Base-by-base conservation (phyloP, 1,140 invertebrate genomes). In the Colletes latitarsis region DNA sequence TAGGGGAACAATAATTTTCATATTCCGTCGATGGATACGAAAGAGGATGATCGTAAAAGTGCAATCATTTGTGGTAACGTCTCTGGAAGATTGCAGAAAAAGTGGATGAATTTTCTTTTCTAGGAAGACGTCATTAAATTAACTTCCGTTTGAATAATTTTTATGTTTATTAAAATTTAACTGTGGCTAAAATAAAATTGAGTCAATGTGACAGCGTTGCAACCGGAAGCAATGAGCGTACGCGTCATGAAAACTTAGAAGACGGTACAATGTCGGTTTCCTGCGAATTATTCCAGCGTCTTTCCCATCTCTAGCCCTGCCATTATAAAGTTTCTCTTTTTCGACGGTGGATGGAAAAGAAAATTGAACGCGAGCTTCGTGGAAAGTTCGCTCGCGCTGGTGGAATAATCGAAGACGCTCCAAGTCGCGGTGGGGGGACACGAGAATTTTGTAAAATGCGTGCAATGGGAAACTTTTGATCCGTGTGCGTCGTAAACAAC, bases 201-300 rank as follows among this genome's bases (percentile, higher is more conserved):
- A 30, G 30, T 30, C 30, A 30, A 30, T 30, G 30, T 30, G 30
- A 30, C 30, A 30, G 30, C 30, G 1, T 30, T 30, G 30, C 30
- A 30, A 30, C 30, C 30, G 30, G 30, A 30, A 30, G 30, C 30
- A 30, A 30, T 2, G 6, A 46, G 43, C 10, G 43, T 12, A 57
- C 19, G 17, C 43, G n/a, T 58, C 52, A 14, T 10, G 41, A 60
- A 69, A 80, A 88, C 53, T 83, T 80, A 75, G n/a, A 64, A 71
- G n/a, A 49, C 70, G 66, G 52, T n/a, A 79, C 81, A 77, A 88
- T 73, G 64, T 72, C 10, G 30, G 21, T 14, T 85, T 81, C 64
- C 64, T 64, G 63, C 21, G 63, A 84, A 86, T 87, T 78, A 88
- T 86, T 86, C 55, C 21, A n/a, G 10, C 6, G 57, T 15, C 46